Evolutionary conservation across 1,140 invertebrate species (phyloP).

Genomic region (Brachionus rotundiformis): DNA sequence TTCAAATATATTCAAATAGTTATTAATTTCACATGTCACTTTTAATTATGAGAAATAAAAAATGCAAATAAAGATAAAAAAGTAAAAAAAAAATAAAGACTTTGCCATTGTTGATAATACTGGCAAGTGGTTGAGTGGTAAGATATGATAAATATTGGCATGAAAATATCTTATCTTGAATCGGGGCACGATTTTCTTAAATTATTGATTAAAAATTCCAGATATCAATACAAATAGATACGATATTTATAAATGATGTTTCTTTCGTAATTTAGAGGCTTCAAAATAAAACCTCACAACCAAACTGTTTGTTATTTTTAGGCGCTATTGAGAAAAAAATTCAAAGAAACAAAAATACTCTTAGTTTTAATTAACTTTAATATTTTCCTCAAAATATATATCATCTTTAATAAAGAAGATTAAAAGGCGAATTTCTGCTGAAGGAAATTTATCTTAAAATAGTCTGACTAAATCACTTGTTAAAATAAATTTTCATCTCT

Average conservation of each 20-base stretch:
- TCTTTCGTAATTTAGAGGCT: slow-evolving; percentile 5
- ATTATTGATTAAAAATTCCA: slow-evolving; percentile 11
- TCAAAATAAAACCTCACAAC: slow-evolving; percentile 13
- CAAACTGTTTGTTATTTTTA: background rate
- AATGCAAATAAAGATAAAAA: background rate
- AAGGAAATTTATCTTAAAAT: slow-evolving; percentile 15
- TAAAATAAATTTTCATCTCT: slow-evolving; percentile 12
- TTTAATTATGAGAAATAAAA: slow-evolving; percentile 7
- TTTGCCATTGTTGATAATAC: background rate
- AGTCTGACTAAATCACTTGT: slow-evolving; percentile 29
- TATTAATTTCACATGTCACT: background rate
- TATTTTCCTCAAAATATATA: slow-evolving; percentile 10
- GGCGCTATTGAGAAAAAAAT: background rate
- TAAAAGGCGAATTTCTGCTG: background rate
- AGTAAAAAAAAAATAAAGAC: background rate
- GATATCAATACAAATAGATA: slow-evolving; percentile 13
- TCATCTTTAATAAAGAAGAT: background rate
- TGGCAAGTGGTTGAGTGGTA: background rate
- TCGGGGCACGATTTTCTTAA: background rate
- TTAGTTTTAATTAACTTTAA: slow-evolving; percentile 5
- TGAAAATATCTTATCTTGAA: slow-evolving; percentile 5
- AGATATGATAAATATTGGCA: background rate
- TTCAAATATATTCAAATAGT: slow-evolving; percentile 2
- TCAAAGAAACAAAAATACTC: slow-evolving; percentile 9
- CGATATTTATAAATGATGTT: slow-evolving; percentile 11